These are phyloP conservation scores for Leucoma salicis DNA, from an alignment of 2,888 invertebrate genomes.

Conservation along the genomic window DNA sequence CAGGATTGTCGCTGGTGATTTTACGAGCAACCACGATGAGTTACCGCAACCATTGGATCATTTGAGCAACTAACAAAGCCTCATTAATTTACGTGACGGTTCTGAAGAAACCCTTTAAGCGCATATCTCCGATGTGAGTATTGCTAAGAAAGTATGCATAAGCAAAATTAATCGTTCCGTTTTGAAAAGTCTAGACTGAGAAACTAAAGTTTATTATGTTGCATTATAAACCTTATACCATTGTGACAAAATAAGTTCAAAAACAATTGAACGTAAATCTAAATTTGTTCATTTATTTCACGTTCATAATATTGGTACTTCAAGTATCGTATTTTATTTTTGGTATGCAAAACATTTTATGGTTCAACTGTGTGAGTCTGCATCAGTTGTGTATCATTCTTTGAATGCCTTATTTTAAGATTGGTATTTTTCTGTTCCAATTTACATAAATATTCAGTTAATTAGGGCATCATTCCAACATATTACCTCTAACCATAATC, in stretches of 20 bases:
- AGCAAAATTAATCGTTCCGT: constrained; percentile 36
- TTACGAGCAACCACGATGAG: constrained; percentile 51
- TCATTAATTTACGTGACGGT: constrained; percentile 70
- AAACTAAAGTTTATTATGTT: constrained; percentile 10
- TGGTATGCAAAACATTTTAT: constrained; percentile 58
- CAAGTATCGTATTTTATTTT: constrained; percentile 56
- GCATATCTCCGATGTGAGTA: constrained; percentile 50
- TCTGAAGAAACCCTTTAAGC: constrained; percentile 59
- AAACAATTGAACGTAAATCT: constrained; percentile 34
- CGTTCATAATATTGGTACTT: constrained; percentile 50
- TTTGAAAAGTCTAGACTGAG: constrained; percentile 25
- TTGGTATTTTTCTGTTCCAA: constrained; percentile 41
- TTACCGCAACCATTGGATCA: constrained; percentile 43
- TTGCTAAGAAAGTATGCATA: constrained; percentile 42
- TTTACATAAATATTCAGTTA: constrained; percentile 40
- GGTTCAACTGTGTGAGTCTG: constrained; percentile 54
- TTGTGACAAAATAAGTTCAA: constrained; percentile 24
- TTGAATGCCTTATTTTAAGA: constrained; percentile 41
- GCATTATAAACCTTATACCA: constrained; percentile 30
- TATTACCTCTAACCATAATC: too few species aligned
- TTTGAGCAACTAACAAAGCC: constrained; percentile 50
- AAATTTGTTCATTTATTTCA: constrained; percentile 51
- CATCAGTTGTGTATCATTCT: constrained; percentile 45
- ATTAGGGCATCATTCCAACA: constrained; percentile 45
- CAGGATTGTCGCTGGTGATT: constrained; percentile 37